Evolutionary conservation across 2,113 vertebrate genomes (phyloP), one percentile per base, ranked within the genome.

Genomic region (Scortum barcoo): DNA sequence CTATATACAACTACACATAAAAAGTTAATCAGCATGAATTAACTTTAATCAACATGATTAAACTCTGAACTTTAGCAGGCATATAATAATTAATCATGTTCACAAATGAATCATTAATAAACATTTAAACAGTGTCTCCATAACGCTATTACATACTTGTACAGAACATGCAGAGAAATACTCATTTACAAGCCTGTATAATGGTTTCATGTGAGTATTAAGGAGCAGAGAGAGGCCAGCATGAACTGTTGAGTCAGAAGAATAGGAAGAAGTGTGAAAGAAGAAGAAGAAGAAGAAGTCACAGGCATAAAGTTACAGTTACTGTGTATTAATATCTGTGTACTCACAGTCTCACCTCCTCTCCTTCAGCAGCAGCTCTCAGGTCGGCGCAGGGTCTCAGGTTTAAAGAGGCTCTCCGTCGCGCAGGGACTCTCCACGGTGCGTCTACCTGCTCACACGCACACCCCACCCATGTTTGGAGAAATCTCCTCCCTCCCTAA

Each of bases 341-440:
- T 53, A n/a, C 44, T 7, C 24, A 5, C 24, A 50, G 2, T 74
- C 85, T 85, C 75, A 89, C 88, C 82, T 87, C 26, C 1, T 69
- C 19, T 69, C 30, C 28, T 22, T 17, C 22, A n/a, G 38, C 30
- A 3, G 38, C 22, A 5, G 28, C n/a, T n/a, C n/a, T n/a, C n/a
- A n/a, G n/a, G n/a, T n/a, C n/a, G n/a, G n/a, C n/a, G 38, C 22
- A 5, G 28, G 24, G 17, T 22, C 26, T 26, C 48, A 22, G 12
- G n/a, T n/a, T n/a, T n/a, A n/a, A 0, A 2, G 24, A 22, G 2
- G n/a, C n/a, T 30, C 13, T 30, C 16, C 0, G 1, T 28, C 6
- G 0, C 2, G 22, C 53, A 33, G 50, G 51, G 54, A 62, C 69
- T n/a, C 44, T 79, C 38, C 60, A 4, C 0, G 1, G 20, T 8